These are phyloP conservation scores for Platichthys stellatus DNA, from an alignment of 2,113 vertebrate genomes.

Conservation along the genomic window DNA sequence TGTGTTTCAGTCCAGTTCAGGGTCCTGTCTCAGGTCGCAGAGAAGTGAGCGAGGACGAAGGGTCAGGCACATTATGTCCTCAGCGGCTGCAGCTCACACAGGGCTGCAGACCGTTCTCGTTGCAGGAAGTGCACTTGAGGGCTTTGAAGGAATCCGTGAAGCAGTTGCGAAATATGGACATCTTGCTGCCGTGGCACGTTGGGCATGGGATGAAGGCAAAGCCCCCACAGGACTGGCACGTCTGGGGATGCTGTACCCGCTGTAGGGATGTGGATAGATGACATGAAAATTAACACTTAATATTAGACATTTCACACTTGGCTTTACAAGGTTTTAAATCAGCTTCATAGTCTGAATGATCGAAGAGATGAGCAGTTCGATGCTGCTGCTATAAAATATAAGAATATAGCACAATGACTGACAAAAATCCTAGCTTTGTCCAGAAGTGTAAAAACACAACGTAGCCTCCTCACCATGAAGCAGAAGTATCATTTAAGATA, in stretches of 20 bases:
- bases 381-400: too few relatives aligned
- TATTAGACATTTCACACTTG: too few relatives aligned
- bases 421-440: too few relatives aligned
- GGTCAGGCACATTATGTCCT: constrained; percentile 75
- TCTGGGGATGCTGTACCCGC: constrained; percentile 94
- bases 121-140: constrained; percentile 96
- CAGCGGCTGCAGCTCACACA: constrained; percentile 88
- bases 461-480: too few relatives aligned
- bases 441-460: too few relatives aligned
- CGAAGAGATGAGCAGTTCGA: too few relatives aligned
- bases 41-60: constrained; percentile 19
- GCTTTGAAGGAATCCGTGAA: constrained; percentile 99
- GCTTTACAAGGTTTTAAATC: too few relatives aligned
- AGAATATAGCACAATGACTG: too few relatives aligned
- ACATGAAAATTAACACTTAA: background rate
- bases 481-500: too few relatives aligned
- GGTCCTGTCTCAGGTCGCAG: constrained; percentile 19
- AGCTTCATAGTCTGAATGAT: too few relatives aligned
- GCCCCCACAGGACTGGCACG: constrained; percentile 92
- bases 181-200: constrained; percentile 99
- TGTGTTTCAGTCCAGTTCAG: constrained; percentile 40
- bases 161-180: constrained; percentile 98
- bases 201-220: constrained; percentile 95
- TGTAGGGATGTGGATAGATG: constrained; percentile 51
- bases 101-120: constrained; percentile 95